These are phyloP conservation scores for Mesaphorura yosii DNA, from an alignment of 1,140 invertebrate genomes.

Conservation along the genomic window DNA sequence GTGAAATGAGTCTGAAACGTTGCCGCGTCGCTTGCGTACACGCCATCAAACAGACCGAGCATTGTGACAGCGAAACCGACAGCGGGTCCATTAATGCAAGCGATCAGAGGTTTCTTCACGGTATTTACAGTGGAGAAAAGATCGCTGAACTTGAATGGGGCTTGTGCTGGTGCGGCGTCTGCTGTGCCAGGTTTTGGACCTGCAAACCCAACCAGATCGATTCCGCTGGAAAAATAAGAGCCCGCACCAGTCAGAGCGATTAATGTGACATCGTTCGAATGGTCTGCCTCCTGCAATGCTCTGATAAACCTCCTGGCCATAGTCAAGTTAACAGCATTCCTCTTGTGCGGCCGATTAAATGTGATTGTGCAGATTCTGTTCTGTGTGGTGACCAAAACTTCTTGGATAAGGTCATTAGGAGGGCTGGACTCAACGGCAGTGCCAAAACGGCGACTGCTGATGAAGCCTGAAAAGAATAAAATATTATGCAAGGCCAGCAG, in stretches of 20 bases:
- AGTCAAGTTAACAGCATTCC: neutral
- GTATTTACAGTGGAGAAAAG: constrained; percentile 49
- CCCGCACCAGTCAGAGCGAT: constrained; percentile 45
- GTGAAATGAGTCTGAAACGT: constrained; percentile 50
- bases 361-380: neutral
- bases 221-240: constrained; percentile 47
- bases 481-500: no score
- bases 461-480: no score
- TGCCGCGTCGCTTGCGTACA: constrained; percentile 38
- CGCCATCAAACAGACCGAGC: constrained; percentile 48
- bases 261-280: constrained; percentile 38
- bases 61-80: constrained; percentile 49
- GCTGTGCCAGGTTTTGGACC: constrained; percentile 18
- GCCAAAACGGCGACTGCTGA: no score
- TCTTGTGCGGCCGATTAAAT: neutral
- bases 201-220: constrained; percentile 48
- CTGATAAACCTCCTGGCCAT: neutral
- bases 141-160: constrained; percentile 32
- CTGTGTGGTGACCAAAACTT: no score
- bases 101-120: constrained; percentile 50
- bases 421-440: no score
- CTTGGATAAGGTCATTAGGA: no score
- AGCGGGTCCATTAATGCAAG: constrained; percentile 50
- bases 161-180: neutral
- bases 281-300: constrained; percentile 39